A percentile compares a stretch with the other conserved stretches of the same genome.
Conservation (phyloP, 2,113 vertebrate species). For the Xyrauchen texanus region DNA sequence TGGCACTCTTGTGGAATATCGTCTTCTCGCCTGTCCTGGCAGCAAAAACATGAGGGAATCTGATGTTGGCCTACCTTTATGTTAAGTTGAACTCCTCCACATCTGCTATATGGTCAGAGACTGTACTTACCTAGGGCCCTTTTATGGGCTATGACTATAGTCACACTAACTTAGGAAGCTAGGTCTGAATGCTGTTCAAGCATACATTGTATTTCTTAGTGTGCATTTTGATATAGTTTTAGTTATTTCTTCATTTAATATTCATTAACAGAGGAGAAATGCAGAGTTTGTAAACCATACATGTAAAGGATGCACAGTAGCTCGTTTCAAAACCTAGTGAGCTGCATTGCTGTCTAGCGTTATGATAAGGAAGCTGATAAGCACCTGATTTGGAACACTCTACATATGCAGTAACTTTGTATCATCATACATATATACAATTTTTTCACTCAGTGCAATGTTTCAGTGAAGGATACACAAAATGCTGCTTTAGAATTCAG, state of each 20-base stretch:
- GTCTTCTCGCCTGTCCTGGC: not conserved
- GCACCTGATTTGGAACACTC: not conserved
- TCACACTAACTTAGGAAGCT: constrained; percentile 34
- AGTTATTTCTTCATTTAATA: no score
- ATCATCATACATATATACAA: no score
- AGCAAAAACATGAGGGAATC: constrained; percentile 21
- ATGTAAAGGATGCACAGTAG: not conserved
- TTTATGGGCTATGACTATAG: constrained; percentile 47
- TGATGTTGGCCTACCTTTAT: constrained; percentile 60
- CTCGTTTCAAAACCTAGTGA: not conserved
- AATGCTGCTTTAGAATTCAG: not conserved
- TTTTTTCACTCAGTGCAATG: no score
- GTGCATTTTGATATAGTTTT: not conserved
- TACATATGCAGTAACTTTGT: no score
- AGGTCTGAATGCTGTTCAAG: constrained; percentile 24
- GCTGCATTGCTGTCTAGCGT: not conserved
- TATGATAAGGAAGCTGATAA: no score
- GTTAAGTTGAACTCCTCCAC: constrained; percentile 50
- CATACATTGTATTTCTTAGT: not conserved
- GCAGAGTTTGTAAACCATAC: not conserved
- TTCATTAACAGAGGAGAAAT: not conserved
- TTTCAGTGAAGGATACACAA: not conserved
- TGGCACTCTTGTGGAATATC: not conserved
- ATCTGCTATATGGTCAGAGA: constrained; percentile 47
- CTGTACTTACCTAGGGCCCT: constrained; percentile 64